Percentiles rank a stretch among this genome's conserved stretches.
Conservation (phyloP, 1,140 invertebrate genomes). For the Leptonema lineaticorne region DNA sequence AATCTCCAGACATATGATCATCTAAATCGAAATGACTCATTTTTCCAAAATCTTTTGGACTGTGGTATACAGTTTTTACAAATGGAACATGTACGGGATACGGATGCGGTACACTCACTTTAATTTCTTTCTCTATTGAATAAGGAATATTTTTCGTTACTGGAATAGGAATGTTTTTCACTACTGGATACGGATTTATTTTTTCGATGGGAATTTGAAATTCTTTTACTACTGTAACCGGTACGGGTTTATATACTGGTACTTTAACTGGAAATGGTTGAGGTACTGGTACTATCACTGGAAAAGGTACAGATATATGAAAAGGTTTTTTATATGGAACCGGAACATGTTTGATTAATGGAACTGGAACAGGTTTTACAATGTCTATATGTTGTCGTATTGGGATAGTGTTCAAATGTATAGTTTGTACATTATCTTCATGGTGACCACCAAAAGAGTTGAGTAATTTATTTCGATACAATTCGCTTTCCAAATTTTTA, state of each 20-base stretch:
- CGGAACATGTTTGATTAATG: conserved; percentile 67
- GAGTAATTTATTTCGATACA: no score
- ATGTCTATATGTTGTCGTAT: conserved; percentile 67
- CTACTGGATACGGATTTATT: conserved; percentile 68
- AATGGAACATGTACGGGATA: conserved; percentile 73
- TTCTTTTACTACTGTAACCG: conserved; percentile 68
- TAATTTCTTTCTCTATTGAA: conserved; percentile 69
- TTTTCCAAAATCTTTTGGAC: conserved; percentile 30
- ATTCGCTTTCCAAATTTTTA: no score
- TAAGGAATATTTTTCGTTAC: conserved; percentile 72
- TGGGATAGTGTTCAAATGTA: conserved; percentile 46
- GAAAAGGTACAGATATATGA: conserved; percentile 68
- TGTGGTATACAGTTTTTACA: conserved; percentile 67
- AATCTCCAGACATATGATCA: not conserved
- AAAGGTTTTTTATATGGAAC: conserved; percentile 65
- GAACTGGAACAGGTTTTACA: conserved; percentile 65
- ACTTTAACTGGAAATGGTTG: conserved; percentile 67
- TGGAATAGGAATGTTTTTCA: conserved; percentile 70
- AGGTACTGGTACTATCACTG: conserved; percentile 63
- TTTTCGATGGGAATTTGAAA: conserved; percentile 70
- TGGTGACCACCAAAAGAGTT: no score
- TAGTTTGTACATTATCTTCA: no score
- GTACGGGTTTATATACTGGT: conserved; percentile 62
- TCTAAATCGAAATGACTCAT: not conserved
- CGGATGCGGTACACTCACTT: conserved; percentile 68